Conservation (phyloP, 2,797 vertebrate species). For the Acropternis orthonyx region DNA sequence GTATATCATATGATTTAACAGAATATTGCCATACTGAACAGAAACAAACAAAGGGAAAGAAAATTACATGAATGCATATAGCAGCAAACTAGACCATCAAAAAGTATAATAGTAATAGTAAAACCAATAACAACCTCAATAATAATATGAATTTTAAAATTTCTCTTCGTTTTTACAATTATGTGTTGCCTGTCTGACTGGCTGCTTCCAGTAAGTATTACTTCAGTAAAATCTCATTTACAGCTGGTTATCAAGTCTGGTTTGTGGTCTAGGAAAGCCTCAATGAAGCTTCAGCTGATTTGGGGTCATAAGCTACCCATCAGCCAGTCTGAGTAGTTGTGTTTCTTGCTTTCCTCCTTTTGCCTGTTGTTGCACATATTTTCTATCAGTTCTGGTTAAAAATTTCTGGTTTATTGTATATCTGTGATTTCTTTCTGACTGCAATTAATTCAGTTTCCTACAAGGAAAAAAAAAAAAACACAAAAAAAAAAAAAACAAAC, state of each 20-base stretch:
- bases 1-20: not conserved
- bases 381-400: not conserved
- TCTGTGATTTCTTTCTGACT: not conserved
- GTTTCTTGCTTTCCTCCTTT: not conserved
- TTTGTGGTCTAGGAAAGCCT: not conserved
- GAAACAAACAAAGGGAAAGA: not conserved
- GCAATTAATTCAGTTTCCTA: not conserved
- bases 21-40: not conserved
- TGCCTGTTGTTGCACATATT: not conserved
- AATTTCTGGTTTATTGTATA: not conserved
- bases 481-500: accelerated
- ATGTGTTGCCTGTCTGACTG: not conserved
- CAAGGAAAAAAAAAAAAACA: not conserved
- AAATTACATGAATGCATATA: not conserved
- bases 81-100: not conserved
- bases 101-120: not conserved
- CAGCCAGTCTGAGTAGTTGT: not conserved
- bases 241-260: not conserved
- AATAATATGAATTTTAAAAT: not conserved
- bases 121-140: not conserved
- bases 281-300: not conserved
- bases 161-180: not conserved
- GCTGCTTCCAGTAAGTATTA: not conserved
- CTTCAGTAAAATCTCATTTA: not conserved
- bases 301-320: not conserved